Conservation (phyloP, 2,113 vertebrate species). For the Myocastor coypus region DNA sequence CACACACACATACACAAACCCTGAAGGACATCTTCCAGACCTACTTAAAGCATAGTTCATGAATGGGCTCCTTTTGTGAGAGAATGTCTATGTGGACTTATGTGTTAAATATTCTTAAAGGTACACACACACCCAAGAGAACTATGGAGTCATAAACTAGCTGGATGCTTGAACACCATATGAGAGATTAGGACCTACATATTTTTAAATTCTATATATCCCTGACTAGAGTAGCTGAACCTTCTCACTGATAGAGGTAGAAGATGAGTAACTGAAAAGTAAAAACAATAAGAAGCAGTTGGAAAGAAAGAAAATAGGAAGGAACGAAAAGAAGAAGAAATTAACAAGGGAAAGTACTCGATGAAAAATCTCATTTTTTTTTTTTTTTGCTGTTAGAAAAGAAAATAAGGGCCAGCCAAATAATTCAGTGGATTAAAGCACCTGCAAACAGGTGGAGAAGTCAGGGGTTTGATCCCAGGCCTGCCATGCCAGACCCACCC, state of each 20-base stretch:
- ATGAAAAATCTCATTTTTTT: not conserved
- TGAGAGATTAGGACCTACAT: not conserved
- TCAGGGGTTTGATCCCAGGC: too few relatives aligned
- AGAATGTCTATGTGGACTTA: not conserved
- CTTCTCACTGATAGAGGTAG: not conserved
- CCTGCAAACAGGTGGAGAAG: too few relatives aligned
- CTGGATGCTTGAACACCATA: not conserved
- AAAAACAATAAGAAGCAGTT: not conserved
- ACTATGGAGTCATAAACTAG: not conserved
- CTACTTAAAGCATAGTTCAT: not conserved
- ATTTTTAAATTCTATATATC: constrained; percentile 10
- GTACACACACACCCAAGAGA: not conserved
- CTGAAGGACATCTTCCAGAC: not conserved
- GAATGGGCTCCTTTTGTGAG: rapidly evolving
- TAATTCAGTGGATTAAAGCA: too few relatives aligned
- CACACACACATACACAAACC: not conserved
- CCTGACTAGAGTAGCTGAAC: not conserved
- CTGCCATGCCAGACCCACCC: too few relatives aligned
- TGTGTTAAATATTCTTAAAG: not conserved
- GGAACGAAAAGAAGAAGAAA: not conserved
- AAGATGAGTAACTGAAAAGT: not conserved
- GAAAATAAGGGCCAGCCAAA: not conserved
- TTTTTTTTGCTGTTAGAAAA: not conserved
- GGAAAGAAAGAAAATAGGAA: not conserved
- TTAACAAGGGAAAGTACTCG: not conserved